phyloP scores from a whole-genome alignment of 2,888 invertebrate species.

The Meganola albula region DNA sequence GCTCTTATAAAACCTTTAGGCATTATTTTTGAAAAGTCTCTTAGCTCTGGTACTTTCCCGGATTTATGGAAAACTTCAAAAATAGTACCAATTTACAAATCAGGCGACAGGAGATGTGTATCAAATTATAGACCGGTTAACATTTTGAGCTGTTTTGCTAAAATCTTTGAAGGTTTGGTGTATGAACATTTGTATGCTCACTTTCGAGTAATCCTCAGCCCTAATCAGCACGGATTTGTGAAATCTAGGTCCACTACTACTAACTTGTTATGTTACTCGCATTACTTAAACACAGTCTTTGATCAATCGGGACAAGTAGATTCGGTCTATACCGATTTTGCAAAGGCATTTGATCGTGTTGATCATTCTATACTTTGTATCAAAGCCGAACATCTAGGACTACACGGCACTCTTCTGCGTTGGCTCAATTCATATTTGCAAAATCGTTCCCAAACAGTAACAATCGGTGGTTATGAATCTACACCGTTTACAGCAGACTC shows the following conservation, averaged over 20 bases:
- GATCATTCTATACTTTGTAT: constrained; percentile 2
- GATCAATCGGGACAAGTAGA: constrained; percentile 8
- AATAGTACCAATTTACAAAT: constrained; percentile 14
- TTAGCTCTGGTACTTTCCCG: constrained; percentile 12
- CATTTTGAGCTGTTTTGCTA: constrained; percentile 8
- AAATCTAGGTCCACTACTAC: constrained; percentile 4
- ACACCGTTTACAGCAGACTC: constrained; percentile 4
- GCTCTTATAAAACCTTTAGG: not conserved
- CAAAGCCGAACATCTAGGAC: constrained; percentile 6
- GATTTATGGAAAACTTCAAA: constrained; percentile 12
- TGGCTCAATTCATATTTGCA: not conserved
- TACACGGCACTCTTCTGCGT: not conserved
- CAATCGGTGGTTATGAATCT: constrained; percentile 6
- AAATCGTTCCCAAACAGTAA: constrained; percentile 7
- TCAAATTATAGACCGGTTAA: constrained; percentile 8
- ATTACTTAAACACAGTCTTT: constrained; percentile 5
- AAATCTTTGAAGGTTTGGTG: constrained; percentile 9
- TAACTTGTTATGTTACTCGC: constrained; percentile 9
- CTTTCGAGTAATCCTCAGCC: constrained; percentile 3
- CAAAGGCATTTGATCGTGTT: constrained; percentile 16
- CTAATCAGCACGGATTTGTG: constrained; percentile 10
- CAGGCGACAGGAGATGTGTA: constrained; percentile 9
- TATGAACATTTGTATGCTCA: constrained; percentile 4
- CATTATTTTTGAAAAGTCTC: constrained; percentile 14
- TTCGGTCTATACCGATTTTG: not conserved